Evolutionary conservation across 1,140 invertebrate genomes (phyloP), one percentile per base, ranked within the genome.

Genomic region (Scaptomyza pallida): DNA sequence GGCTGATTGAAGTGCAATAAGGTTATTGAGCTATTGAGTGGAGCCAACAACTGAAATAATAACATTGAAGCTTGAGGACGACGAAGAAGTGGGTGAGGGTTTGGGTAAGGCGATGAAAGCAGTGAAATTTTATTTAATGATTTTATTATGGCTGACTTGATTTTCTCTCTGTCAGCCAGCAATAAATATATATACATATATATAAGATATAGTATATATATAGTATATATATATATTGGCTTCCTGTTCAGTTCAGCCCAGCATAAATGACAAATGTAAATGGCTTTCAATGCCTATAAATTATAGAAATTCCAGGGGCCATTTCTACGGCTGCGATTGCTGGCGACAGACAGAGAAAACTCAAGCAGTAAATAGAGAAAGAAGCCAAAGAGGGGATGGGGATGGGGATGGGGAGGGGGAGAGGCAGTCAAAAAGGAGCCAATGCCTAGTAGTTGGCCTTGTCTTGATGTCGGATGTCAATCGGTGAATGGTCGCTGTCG

Each of bases 211-310:
- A 54, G 3, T 47, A 21, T 55, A 33, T 30, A 45, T 41, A 40
- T 74, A 59, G 23, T 52, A 16, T 9, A 67, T 43, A 40, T 59
- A 45, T 51, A 19, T 26, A 12, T 47, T 33, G 45, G 47, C 35
- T 73, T 69, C 47, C 71, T 71, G 77, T 60, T 26, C 5, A 30
- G 26, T 30, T 59, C 56, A 43, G 56, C 26, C 33, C 64, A 65
- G 59, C 54, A 56, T 65, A 75, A 74, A 79, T 79, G 75, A 79
- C 75, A 81, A 81, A 81, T 81, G 78, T 81, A 81, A 81, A 81
- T 81, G 73, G 70, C 78, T 73, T 78, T 81, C 63, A 77, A 81
- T 65, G 69, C 74, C 78, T 74, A 81, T 81, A 81, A 81, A 81
- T 77, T 77, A 81, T 78, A 77, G 62, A 81, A 81, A 73, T 81